Evolutionary conservation across 2,888 invertebrate genomes (phyloP).

Genomic region (Cinara cedri): DNA sequence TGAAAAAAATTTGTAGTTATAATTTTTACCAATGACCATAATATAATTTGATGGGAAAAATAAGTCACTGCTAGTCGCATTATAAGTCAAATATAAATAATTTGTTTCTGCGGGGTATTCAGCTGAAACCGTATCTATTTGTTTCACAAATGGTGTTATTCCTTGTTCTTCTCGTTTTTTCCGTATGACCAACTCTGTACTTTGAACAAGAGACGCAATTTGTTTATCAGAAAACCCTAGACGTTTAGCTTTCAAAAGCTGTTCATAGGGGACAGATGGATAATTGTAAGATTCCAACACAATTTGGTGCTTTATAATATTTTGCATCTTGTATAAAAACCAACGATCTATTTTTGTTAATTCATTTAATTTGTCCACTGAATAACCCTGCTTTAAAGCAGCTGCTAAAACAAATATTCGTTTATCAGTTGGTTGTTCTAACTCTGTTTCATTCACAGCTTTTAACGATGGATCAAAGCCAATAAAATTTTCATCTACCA

Average conservation of each 20-base stretch:
- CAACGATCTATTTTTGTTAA: slow-evolving; percentile 96
- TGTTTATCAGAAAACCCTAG: slow-evolving; percentile 97
- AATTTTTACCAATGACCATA: slow-evolving; percentile 79
- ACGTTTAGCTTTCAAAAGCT: slow-evolving; percentile 82
- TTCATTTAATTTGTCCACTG: slow-evolving; percentile 83
- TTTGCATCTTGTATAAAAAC: slow-evolving; percentile 94
- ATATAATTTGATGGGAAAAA: slow-evolving; percentile 78
- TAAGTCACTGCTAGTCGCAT: slow-evolving; percentile 82
- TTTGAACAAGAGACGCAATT: slow-evolving; percentile 84
- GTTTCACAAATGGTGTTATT: slow-evolving; percentile 88
- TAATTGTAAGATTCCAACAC: slow-evolving; percentile 68
- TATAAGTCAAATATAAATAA: slow-evolving; percentile 97
- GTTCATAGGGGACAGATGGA: slow-evolving; percentile 65
- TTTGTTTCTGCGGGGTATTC: slow-evolving; percentile 99
- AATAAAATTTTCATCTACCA: slow-evolving; percentile 93
- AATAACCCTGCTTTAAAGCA: slow-evolving; percentile 81
- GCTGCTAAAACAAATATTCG: slow-evolving; percentile 96
- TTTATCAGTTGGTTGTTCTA: slow-evolving; percentile 93
- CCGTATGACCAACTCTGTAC: slow-evolving; percentile 83
- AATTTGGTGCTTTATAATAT: slow-evolving; percentile 79
- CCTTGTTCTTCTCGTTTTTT: slow-evolving; percentile 76
- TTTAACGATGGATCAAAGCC: slow-evolving; percentile 93
- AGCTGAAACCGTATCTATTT: slow-evolving; percentile 98
- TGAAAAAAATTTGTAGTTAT: slow-evolving; percentile 7
- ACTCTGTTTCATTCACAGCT: slow-evolving; percentile 78